phyloP scores from a whole-genome alignment of 1,140 invertebrate genomes.

The Cyclargus thomasi region DNA sequence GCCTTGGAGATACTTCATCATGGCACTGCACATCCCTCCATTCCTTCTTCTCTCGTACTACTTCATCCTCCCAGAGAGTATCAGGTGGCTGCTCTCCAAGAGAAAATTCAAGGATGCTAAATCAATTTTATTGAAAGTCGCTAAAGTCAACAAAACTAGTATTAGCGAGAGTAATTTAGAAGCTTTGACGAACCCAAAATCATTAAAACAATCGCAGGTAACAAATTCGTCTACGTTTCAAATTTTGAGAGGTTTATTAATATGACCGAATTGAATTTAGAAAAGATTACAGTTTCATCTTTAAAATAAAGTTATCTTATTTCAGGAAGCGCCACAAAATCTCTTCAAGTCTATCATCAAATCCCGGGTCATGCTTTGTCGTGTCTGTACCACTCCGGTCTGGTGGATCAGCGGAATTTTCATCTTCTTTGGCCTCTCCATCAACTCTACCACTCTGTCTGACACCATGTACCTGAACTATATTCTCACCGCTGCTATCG shows the following conservation, averaged over 20 bases:
- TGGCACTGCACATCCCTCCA: conserved; percentile 80
- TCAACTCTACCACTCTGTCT: conserved; percentile 84
- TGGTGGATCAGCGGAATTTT: conserved; percentile 84
- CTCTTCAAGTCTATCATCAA: conserved; percentile 74
- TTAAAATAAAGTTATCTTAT: too few relatives aligned
- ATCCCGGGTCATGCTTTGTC: conserved; percentile 75
- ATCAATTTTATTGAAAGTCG: conserved; percentile 76
- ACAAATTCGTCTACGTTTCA: too few relatives aligned
- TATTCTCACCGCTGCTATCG: conserved; percentile 79
- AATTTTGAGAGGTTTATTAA: too few relatives aligned
- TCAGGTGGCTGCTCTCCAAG: conserved; percentile 84
- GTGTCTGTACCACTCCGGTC: conserved; percentile 80
- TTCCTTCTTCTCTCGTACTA: conserved; percentile 79
- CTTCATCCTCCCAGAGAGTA: conserved; percentile 79
- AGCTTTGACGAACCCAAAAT: conserved; percentile 39
- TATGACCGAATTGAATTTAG: too few relatives aligned
- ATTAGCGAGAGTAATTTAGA: conserved; percentile 76
- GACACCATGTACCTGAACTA: conserved; percentile 84
- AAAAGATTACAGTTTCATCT: too few relatives aligned
- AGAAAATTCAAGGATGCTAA: conserved; percentile 79
- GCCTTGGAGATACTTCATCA: conserved; percentile 82
- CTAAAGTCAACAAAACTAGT: conserved; percentile 79
- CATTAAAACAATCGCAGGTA: background rate
- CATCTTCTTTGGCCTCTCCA: conserved; percentile 87
- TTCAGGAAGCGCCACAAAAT: conserved; percentile 31